Conservation (phyloP, 2,888 invertebrate species). For the Nomada hirtipes region DNA sequence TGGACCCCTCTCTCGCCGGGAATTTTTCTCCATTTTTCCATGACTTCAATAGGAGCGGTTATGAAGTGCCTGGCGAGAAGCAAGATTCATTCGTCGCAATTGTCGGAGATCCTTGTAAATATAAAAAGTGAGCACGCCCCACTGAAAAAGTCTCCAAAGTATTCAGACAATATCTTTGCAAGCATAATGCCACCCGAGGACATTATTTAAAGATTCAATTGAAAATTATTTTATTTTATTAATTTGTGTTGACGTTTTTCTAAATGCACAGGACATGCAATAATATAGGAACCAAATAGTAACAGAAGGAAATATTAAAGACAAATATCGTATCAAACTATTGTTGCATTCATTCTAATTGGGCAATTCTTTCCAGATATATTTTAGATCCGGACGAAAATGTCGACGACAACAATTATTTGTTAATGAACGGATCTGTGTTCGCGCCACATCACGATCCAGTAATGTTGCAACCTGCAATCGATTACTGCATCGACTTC, state of each 20-base stretch:
- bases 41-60: conserved; percentile 85
- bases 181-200: not conserved
- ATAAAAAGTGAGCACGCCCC: conserved; percentile 84
- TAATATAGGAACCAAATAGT: too few relatives aligned
- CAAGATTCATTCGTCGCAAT: conserved; percentile 86
- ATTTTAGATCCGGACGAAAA: conserved; percentile 85
- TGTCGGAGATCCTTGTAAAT: conserved; percentile 86
- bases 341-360: too few relatives aligned
- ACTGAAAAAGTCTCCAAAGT: too few relatives aligned
- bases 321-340: too few relatives aligned
- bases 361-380: conserved; percentile 77
- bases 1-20: conserved; percentile 74
- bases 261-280: too few relatives aligned
- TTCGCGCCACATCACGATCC: conserved; percentile 85
- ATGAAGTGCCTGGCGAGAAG: conserved; percentile 82
- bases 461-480: conserved; percentile 84
- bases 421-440: conserved; percentile 87
- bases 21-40: conserved; percentile 86
- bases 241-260: too few relatives aligned
- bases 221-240: too few relatives aligned
- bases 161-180: too few relatives aligned
- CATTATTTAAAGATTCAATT: not conserved
- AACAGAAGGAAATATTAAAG: too few relatives aligned
- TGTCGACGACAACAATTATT: conserved; percentile 86
- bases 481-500: conserved; percentile 87